Evolutionary conservation across 1,140 invertebrate species (phyloP), one percentile per base, ranked within the genome.

Genomic region (Pantala flavescens): DNA sequence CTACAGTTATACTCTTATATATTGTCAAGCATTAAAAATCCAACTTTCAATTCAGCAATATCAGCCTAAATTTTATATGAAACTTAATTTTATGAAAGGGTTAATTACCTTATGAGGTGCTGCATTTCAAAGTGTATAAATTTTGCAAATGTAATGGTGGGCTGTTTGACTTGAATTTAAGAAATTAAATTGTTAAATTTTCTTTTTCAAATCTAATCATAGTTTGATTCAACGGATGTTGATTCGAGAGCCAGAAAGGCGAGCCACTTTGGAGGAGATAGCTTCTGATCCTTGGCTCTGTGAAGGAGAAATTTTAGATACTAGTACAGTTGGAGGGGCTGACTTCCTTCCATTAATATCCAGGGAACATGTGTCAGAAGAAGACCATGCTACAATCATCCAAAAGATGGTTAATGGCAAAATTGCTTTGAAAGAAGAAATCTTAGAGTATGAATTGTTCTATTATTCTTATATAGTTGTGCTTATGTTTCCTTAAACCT

Each of bases 391-490:
- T 77, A 88, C 93, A 75, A 96, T 99, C 77, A 88, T 99, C 74
- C 93, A 97, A 77, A 96, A 94, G 86, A 98, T 99, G 93, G 94
- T 98, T 23, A 94, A 94, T 82, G 96, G 95, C 77, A 91, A 90
- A 79, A 97, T 99, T 75, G 96, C 95, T 74, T 90, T 91, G 70
- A 95, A 96, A 84, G 96, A 98, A 81, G 91, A 97, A 83, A 97
- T 98, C 78, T 82, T 93, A 77, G 92, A 96, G 91, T 93, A 82
- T 87, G 88, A 85, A 70, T 14, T 76, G 19, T 72, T 36, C 14
- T 42, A n/a, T 72, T 3, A 24, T n/a, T 21, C 71, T 24, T 72
- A n/a, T n/a, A n/a, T n/a, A n/a, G n/a, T n/a, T n/a, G n/a, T n/a
- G n/a, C n/a, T n/a, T n/a, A n/a, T n/a, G n/a, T n/a, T n/a, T n/a